Percentiles rank a stretch among this genome's conserved stretches.
phyloP scores from a whole-genome alignment of 2,888 invertebrate species.

The Notocelia uddmanniana region DNA sequence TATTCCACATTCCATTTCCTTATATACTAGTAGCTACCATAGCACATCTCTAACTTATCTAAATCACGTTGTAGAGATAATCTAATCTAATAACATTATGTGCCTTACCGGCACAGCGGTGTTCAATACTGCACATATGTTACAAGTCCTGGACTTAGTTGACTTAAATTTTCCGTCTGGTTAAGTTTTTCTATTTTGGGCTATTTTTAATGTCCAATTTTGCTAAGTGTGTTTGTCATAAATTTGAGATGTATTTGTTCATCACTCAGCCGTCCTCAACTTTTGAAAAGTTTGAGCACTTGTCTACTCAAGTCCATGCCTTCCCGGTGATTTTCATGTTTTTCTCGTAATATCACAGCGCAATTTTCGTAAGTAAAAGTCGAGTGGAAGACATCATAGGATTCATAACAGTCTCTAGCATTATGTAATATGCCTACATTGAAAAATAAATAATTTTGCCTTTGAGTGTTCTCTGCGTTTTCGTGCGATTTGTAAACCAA shows the following conservation, averaged over 20 bases:
- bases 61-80: too few species aligned
- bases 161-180: not conserved
- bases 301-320: constrained; percentile 34
- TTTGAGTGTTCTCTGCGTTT: constrained; percentile 31
- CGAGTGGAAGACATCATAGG: constrained; percentile 35
- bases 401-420: constrained; percentile 34
- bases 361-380: constrained; percentile 43
- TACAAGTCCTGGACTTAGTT: not conserved
- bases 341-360: constrained; percentile 43
- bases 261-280: constrained; percentile 38
- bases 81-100: too few species aligned
- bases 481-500: not conserved
- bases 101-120: too few species aligned
- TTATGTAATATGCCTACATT: too few species aligned
- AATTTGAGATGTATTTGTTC: constrained; percentile 43
- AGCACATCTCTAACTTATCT: too few species aligned
- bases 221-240: constrained; percentile 39
- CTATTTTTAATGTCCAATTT: constrained; percentile 35
- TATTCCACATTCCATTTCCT: too few species aligned
- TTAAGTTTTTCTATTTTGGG: constrained; percentile 7
- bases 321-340: constrained; percentile 38
- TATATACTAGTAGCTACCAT: too few species aligned
- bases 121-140: too few species aligned
- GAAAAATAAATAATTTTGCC: too few species aligned
- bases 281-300: constrained; percentile 41